Base-by-base conservation (phyloP, 2,888 invertebrate species). In the Sphaeridia pumilis region DNA sequence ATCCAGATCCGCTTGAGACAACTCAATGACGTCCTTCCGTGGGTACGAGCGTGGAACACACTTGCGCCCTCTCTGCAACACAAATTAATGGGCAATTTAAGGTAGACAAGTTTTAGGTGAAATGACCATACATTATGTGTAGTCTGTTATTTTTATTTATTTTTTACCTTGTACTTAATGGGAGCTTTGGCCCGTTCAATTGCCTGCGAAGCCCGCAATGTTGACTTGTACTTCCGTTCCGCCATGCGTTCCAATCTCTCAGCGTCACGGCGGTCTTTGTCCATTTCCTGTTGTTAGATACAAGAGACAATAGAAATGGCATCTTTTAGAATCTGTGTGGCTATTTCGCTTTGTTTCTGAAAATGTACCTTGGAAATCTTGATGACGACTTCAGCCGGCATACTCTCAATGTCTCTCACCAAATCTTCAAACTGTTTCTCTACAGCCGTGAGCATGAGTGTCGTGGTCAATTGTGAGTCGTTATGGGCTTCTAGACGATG, bases 391-490 rank as follows among this genome's bases (percentile, higher is more conserved):
- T 64, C 62, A 14, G 50, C 49, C 1, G 64, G 64, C 62, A 64
- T 64, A 12, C 58, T 57, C 35, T 60, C 59, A 42, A 64, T 60
- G 52, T 63, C 64, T 36, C 58, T 49, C 46, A 64, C 60, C 17
- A 61, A 49, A 44, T 64, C 62, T 44, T 64, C 64, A 55, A 64
- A 64, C 34, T 64, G 60, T 53, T 64, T 64, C 43, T 64, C 64
- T 2, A 64, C 55, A 3, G 61, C 60, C 2, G 62, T 64, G 5
- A 64, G 28, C 64, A 63, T 64, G 42, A 64, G 56, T 7, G 58
- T 58, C 3, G 64, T 55, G 25, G 57, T 59, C 7, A 64, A 46
- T 24, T 64, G 64, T 25, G 60, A 58, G 27, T 64, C 64, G 27
- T 47, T 26, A 4, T 4, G 21, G 12, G n/a, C n/a, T 20, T 12